Evolutionary conservation across 2,888 invertebrate genomes (phyloP).

Genomic region (Cataglyphis altisquamis): DNA sequence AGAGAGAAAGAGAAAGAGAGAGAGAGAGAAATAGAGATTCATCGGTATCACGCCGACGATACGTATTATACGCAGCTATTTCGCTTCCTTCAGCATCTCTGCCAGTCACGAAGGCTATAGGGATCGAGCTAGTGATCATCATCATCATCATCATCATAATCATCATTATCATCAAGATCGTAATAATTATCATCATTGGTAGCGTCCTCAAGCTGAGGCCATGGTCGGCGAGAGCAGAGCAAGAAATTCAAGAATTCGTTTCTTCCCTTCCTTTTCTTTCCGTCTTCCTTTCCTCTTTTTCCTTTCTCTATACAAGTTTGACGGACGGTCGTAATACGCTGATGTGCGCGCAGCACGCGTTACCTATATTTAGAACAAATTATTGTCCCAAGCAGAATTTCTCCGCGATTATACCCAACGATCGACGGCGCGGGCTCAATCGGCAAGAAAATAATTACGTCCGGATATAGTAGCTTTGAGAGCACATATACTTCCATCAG

Average conservation of each 20-base stretch:
- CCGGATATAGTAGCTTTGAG: conserved; percentile 46
- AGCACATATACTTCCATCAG: conserved; percentile 13
- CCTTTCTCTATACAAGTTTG: conserved; percentile 1
- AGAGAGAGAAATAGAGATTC: background rate
- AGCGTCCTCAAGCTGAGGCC: conserved; percentile 49
- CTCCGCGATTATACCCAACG: conserved; percentile 78
- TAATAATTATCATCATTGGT: conserved; percentile 31
- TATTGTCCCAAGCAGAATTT: conserved; percentile 78
- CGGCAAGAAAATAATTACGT: conserved; percentile 76
- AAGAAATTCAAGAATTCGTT: conserved; percentile 73
- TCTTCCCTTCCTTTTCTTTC: conserved; percentile 56
- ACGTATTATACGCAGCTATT: conserved; percentile 20
- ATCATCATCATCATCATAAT: conserved; percentile 58
- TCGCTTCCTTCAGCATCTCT: conserved; percentile 17
- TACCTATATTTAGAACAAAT: conserved; percentile 82
- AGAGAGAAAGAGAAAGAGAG: too few relatives aligned
- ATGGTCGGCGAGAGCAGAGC: conserved; percentile 52
- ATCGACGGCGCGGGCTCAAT: conserved; percentile 61
- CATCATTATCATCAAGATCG: conserved; percentile 58
- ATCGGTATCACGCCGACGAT: conserved; percentile 62
- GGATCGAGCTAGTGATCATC: conserved; percentile 61
- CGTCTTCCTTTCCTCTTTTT: conserved; percentile 17
- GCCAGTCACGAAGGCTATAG: conserved; percentile 26
- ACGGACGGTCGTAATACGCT: conserved; percentile 64
- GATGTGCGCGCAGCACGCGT: conserved; percentile 66